Percentiles rank a stretch among this genome's conserved stretches.
Evolutionary conservation across 1,140 invertebrate species (phyloP).

Genomic region (Lethocerus indicus): DNA sequence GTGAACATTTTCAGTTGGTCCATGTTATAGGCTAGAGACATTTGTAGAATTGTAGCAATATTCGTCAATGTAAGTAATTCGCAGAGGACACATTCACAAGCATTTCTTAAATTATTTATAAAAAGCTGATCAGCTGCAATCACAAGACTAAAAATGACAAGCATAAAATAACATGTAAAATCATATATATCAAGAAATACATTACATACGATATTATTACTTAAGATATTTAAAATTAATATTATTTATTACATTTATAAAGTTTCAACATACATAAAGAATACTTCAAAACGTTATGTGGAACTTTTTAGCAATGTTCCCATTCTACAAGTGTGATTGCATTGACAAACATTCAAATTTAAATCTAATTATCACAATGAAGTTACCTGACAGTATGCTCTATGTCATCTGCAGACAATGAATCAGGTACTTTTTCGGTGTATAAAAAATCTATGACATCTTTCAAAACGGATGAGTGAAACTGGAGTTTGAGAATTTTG

Average conservation of each 20-base stretch:
- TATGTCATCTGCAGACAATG: constrained; percentile 34
- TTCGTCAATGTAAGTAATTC: constrained; percentile 46
- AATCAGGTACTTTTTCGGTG: constrained; percentile 35
- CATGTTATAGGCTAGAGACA: constrained; percentile 48
- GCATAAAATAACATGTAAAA: too few relatives aligned
- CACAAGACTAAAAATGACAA: constrained; percentile 35
- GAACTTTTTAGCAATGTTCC: too few relatives aligned
- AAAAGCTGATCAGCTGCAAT: constrained; percentile 53
- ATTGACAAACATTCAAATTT: too few relatives aligned
- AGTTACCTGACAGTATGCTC: constrained; percentile 24
- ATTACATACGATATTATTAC: too few relatives aligned
- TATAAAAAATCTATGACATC: constrained; percentile 49
- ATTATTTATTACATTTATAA: too few relatives aligned
- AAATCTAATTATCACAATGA: too few relatives aligned
- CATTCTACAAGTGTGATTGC: too few relatives aligned
- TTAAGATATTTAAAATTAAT: too few relatives aligned
- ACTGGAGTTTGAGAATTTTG: constrained; percentile 1
- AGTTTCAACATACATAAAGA: too few relatives aligned
- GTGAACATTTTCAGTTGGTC: constrained; percentile 42
- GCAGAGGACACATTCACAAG: constrained; percentile 42
- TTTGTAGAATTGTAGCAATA: constrained; percentile 44
- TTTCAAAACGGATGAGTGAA: constrained; percentile 25
- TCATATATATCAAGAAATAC: too few relatives aligned
- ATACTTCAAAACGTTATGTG: too few relatives aligned
- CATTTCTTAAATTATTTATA: constrained; percentile 39